Percentiles rank a stretch among this genome's conserved stretches.
phyloP scores from a whole-genome alignment of 2,888 invertebrate species.

The Drosophila nr. medialis region DNA sequence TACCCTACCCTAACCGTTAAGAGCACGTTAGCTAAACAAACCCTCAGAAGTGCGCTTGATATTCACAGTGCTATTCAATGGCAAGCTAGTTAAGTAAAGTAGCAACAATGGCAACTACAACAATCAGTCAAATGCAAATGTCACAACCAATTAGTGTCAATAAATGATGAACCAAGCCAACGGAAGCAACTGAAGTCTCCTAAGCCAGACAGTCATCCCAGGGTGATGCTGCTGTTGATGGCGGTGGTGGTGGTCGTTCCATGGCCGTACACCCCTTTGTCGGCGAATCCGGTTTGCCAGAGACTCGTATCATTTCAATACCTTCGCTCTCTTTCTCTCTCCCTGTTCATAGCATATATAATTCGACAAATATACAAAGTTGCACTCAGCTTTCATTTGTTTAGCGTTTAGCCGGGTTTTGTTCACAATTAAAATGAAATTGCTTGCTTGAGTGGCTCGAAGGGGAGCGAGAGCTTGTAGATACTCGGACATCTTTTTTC shows the following conservation, averaged over 20 bases:
- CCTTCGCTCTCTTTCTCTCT: neutral
- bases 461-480: conserved; percentile 22
- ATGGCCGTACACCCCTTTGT: conserved; percentile 49
- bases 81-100: conserved; percentile 44
- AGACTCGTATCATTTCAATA: conserved; percentile 25
- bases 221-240: conserved; percentile 16
- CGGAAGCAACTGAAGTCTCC: conserved; percentile 31
- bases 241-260: conserved; percentile 36
- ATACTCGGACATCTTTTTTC: conserved; percentile 13
- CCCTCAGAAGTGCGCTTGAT: conserved; percentile 17
- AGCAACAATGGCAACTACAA: conserved; percentile 80
- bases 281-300: conserved; percentile 59
- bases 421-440: conserved; percentile 79
- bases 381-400: conserved; percentile 74
- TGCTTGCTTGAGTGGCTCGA: conserved; percentile 67
- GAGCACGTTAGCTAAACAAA: conserved; percentile 34
- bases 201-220: conserved; percentile 25
- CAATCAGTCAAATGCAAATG: conserved; percentile 82
- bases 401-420: conserved; percentile 73
- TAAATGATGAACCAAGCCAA: conserved; percentile 69
- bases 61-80: conserved; percentile 17
- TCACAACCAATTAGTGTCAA: conserved; percentile 84
- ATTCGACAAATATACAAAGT: conserved; percentile 29
- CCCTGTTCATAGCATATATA: neutral
- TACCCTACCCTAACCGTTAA: neutral